Percentiles rank a stretch among this genome's conserved stretches.
Conservation (phyloP, 2,888 invertebrate species). For the Diplazon laetatorius region DNA sequence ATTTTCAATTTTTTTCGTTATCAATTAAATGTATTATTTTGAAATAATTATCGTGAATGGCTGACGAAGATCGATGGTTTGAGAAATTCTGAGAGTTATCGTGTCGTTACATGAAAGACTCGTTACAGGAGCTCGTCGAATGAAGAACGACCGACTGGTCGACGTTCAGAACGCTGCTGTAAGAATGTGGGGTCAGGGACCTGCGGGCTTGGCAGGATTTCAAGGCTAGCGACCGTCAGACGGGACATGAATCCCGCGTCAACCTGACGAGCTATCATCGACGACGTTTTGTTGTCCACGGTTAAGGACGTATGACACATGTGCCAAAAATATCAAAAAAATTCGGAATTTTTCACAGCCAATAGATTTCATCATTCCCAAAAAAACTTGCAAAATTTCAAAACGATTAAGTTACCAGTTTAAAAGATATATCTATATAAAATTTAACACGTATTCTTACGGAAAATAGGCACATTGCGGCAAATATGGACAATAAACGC, state of each 20-base stretch:
- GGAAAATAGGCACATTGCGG: too few relatives aligned
- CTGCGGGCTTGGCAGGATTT: constrained; percentile 69
- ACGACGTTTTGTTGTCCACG: constrained; percentile 37
- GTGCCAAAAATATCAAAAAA: too few relatives aligned
- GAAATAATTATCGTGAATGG: neutral
- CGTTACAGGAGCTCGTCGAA: constrained; percentile 36
- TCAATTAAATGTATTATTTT: neutral
- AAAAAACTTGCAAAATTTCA: too few relatives aligned
- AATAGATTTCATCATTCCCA: too few relatives aligned
- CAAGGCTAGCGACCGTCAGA: constrained; percentile 76
- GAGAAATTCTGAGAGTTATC: neutral
- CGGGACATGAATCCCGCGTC: constrained; percentile 39
- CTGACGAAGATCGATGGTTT: neutral
- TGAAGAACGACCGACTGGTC: constrained; percentile 33
- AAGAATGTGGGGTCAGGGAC: constrained; percentile 78
- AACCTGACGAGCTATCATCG: constrained; percentile 41
- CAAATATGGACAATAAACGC: too few relatives aligned
- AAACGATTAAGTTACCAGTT: too few relatives aligned
- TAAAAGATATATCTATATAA: too few relatives aligned
- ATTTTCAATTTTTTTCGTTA: too few relatives aligned
- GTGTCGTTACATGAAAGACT: constrained; percentile 1
- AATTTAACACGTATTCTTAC: too few relatives aligned
- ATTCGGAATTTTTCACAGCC: too few relatives aligned
- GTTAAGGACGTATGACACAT: too few relatives aligned
- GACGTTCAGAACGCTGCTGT: constrained; percentile 43